Base-by-base conservation (phyloP, 1,140 invertebrate genomes). In the Dinoponera quadriceps region DNA sequence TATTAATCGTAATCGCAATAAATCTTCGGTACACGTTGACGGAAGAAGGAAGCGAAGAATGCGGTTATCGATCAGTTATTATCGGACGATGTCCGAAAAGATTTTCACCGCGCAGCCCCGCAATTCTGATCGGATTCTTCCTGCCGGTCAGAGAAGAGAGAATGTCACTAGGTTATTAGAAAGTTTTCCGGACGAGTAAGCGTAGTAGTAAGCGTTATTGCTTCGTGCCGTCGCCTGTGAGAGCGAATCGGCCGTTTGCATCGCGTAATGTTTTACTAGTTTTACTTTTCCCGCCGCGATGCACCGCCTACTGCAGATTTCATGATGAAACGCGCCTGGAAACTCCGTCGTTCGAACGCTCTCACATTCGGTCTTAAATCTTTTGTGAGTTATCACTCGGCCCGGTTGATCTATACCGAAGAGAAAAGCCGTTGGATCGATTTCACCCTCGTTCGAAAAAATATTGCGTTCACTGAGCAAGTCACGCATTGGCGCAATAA, bases 131-230 rank as follows among this genome's bases (percentile, higher is more conserved):
- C 25, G 75, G 71, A 80, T 80, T 65, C 75, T 80, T 80, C 75
- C 75, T 80, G 65, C 54, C 75, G 51, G 73, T 85, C 85, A 86
- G 68, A 86, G 68, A 44, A 44, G 38, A 44, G 38, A 44, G 38
- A 84, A 88, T 89, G 88, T 89, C 88, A 89, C 88, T 84, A 74
- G 88, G 88, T 86, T 86, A 85, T 65, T 86, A 83, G 85, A 88
- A 83, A 87, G 83, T 88, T 88, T 87, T 87, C 85, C 85, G 86
- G 72, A 78, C 84, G 80, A 86, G 85, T 77, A 87, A 87, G 44
- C 85, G 84, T 82, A 77, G 75, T 72, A 69, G 75, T 78, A 69
- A 78, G 63, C 63, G 65, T 80, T 78, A 44, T 63, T 78, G 55
- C 63, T 80, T n/a, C n/a, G n/a, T n/a, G n/a, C 51, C 60, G 33